phyloP scores from a whole-genome alignment of 1,140 invertebrate genomes.

The Stegodyphus mimosarum region DNA sequence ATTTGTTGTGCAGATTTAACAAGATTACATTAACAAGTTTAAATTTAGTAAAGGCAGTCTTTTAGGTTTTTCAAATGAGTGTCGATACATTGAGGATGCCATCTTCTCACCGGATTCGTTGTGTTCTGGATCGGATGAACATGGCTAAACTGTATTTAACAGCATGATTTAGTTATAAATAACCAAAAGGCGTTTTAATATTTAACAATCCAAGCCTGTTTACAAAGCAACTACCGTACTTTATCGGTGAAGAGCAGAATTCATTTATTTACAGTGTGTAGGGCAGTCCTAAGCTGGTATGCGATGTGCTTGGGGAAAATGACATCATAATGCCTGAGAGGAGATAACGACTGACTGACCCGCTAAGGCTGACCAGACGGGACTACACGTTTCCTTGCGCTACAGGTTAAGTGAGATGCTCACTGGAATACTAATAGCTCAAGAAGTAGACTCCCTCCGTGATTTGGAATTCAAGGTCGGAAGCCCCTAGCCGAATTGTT shows the following conservation, averaged over 20 bases:
- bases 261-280: neutral
- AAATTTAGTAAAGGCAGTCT: no score
- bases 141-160: no score
- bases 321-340: slow-evolving; percentile 36
- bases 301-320: slow-evolving; percentile 12
- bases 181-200: no score
- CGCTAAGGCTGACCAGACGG: slow-evolving; percentile 35
- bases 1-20: no score
- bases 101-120: no score
- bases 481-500: slow-evolving; percentile 6
- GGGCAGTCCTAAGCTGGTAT: slow-evolving; percentile 10
- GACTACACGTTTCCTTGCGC: neutral
- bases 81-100: no score
- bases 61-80: no score
- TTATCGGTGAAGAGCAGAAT: neutral
- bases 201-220: neutral
- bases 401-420: neutral
- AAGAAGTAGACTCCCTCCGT: neutral
- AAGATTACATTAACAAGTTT: no score
- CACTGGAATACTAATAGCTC: slow-evolving; percentile 31
- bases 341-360: slow-evolving; percentile 49
- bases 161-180: no score
- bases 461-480: slow-evolving; percentile 21
- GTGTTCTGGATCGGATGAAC: no score
- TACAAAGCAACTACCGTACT: neutral